Evolutionary conservation across 2,888 invertebrate genomes (phyloP), one percentile per base, ranked within the genome.

Genomic region (Caenorhabditis sulstoni): DNA sequence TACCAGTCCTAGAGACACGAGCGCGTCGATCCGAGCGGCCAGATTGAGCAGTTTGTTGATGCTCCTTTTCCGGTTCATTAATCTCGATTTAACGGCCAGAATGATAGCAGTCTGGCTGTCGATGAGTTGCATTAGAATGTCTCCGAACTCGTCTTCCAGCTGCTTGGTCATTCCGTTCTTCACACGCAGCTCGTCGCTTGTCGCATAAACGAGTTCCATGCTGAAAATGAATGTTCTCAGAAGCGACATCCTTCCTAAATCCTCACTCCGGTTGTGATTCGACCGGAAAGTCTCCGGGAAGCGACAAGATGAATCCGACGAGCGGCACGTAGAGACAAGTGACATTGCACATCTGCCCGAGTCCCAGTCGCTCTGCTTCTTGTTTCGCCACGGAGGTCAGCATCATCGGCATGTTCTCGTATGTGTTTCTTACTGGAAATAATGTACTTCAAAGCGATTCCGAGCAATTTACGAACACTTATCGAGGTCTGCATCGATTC

Each of bases 401-500:
- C 57, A 94, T 92, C 55, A 93, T 93, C 47, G 94, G 94, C 37
- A 96, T 93, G 16, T 93, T 93, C 65, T 93, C 93, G 91, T 94
- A 94, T 7, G 93, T 92, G 82, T 94, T 92, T 89, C 94, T 94
- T 86, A 94, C 95, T 94, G 89, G 88, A 75, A 59, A 29, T 7
- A 29, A 7, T 29, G 4, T 29, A 29, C 3, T 41, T 23, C 22
- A 50, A 2, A 20, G 11, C 14, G 11, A 41, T 45, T 12, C 20
- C 9, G 11, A 1, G 5, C n/a, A n/a, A n/a, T n/a, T n/a, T n/a
- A 20, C n/a, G 12, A 35, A 79, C 79, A 55, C 45, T 93, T 93
- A 90, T 96, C 96, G 52, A 96, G 92, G 80, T 93, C 93, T 2
- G 93, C 91, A 90, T 95, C 94, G 2, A 96, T 93, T 59, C 94